Base-by-base conservation (phyloP, 2,113 vertebrate species). In the Oceanites oceanicus region DNA sequence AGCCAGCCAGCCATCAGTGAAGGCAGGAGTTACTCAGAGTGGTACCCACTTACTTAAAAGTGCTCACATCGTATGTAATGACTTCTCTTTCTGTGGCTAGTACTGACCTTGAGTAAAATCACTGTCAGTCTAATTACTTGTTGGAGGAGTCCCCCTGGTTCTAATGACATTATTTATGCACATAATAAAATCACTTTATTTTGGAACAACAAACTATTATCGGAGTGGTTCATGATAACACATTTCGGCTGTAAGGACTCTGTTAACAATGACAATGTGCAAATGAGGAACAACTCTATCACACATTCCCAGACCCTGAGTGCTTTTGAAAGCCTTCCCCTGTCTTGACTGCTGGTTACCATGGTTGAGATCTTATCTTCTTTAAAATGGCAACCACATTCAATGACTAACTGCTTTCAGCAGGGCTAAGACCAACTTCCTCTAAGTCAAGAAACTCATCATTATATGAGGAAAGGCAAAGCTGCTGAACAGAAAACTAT, bases 171-270 rank as follows among this genome's bases (percentile, higher is more conserved):
- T 95, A 81, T 63, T 77, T 89, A 87, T 62, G 76, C 66, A 91
- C 62, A 68, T 93, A 89, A 86, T 38, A 65, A 95, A 92, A 38
- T 76, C 27, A 61, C 53, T 96, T 77, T 75, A 72, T 95, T 92
- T 95, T 95, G 81, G 62, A 89, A 80, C 84, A 90, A 82, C 62
- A 67, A 34, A 36, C 26, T 77, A 71, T 86, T 95, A 82, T 70
- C 55, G 71, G 84, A 49, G 32, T 82, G 38, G 66, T 85, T 88
- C 78, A 25, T 4, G 53, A n/a, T 62, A 95, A 87, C 88, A 68
- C 59, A 65, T 87, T 92, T 94, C 70, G 84, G 65, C 88, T 94
- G n/a, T 67, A 88, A 93, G 73, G 49, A 78, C 52, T 83, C 67
- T 93, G 71, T 83, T 95, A 86, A 92, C 83, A 72, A 79, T 38